Evolutionary conservation across 2,113 vertebrate species (phyloP), one percentile per base, ranked within the genome.

Genomic region (Condylura cristata): DNA sequence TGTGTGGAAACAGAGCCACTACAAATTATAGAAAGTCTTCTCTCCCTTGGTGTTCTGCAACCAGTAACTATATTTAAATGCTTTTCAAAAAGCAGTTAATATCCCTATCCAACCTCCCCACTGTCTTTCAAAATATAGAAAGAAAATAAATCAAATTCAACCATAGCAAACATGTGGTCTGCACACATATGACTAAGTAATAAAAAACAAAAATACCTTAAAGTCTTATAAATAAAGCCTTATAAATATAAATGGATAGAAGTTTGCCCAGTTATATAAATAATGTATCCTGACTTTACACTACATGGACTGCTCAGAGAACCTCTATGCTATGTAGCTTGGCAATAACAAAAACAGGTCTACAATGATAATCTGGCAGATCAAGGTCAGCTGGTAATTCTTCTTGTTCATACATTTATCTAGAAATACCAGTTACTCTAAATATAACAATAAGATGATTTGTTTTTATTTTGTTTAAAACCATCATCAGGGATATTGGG

Each of bases 361-460:
- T 95, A 87, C 91, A 88, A 91, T 95, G 97, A 96, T 98, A 98
- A 98, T 98, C 98, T 97, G 94, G 95, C 93, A 98, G 97, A 98
- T 98, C 97, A 98, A 98, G 98, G 98, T 98, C 98, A 98, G 96
- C 96, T 98, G 96, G 97, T 97, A 98, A 98, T 98, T 97, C 98
- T 96, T 97, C 97, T 96, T 4, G 97, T 97, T 96, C 97, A 98
- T 90, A 97, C 83, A 88, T 96, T 97, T 97, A 98, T 96, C 96
- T 79, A 37, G 81, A 97, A 97, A 94, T 80, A 93, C 90, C 93
- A 75, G 87, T 39, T 89, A 80, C 95, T 96, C 86, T 85, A 95
- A 95, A 84, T 79, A 96, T 92, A 96, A 89, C 66, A 96, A 86
- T 76, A 96, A 97, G 90, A 90, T 91, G 94, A 97, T 94, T 93